Percentiles rank a stretch among this genome's conserved stretches.
Evolutionary conservation across 1,140 invertebrate species (phyloP).

Genomic region (Popillia japonica): DNA sequence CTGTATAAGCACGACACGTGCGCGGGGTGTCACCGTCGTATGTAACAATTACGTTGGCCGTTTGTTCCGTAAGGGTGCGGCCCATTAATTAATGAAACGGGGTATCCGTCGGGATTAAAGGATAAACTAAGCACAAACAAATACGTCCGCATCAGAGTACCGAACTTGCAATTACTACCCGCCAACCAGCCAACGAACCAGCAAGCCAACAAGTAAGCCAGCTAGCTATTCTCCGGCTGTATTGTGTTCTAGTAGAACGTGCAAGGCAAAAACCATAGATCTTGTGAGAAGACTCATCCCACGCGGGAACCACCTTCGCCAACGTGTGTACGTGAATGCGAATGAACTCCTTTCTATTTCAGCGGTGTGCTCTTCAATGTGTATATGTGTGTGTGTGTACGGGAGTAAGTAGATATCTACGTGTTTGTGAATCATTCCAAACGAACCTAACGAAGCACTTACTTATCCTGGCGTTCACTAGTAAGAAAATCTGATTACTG

Average conservation of each 20-base stretch:
- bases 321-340: neutral
- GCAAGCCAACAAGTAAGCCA: neutral
- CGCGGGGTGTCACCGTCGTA: neutral
- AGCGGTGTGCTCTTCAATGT: neutral
- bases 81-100: conserved; percentile 30
- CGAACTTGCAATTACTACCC: conserved; percentile 30
- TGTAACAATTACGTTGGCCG: conserved; percentile 21
- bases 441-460: conserved; percentile 15
- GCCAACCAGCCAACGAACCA: neutral
- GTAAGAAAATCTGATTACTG: conserved; percentile 15
- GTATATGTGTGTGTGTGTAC: neutral
- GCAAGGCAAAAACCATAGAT: conserved; percentile 25
- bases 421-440: conserved; percentile 1
- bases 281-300: neutral
- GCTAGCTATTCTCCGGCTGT: neutral
- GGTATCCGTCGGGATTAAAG: conserved; percentile 23
- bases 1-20: neutral
- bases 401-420: neutral
- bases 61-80: conserved; percentile 27
- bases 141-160: conserved; percentile 15
- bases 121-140: conserved; percentile 34
- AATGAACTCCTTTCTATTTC: neutral
- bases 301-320: neutral
- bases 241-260: neutral
- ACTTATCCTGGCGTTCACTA: neutral